Evolutionary conservation across 2,113 vertebrate genomes (phyloP).

Genomic region (Apodemus speciosus): DNA sequence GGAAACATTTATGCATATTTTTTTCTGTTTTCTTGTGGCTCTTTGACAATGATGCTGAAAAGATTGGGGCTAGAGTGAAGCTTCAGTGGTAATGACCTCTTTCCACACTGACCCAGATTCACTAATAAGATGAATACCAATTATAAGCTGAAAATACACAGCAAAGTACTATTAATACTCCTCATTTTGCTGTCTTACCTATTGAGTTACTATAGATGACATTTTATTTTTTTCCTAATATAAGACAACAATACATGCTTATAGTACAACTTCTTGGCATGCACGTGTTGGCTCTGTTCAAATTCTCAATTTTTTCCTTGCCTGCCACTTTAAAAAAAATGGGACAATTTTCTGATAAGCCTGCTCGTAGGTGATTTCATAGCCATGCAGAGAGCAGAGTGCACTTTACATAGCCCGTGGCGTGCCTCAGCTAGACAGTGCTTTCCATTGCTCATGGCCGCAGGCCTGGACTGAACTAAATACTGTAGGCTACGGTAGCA

Average conservation of each 20-base stretch:
- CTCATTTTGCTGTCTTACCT: not conserved
- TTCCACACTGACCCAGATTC: not conserved
- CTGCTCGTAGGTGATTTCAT: not conserved
- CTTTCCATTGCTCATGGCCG: not conserved
- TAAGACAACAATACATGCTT: not conserved
- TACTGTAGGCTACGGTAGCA: not conserved
- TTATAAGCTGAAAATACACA: not conserved
- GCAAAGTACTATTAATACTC: not conserved
- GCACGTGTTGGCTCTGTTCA: not conserved
- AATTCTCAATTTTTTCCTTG: not conserved
- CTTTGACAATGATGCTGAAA: not conserved
- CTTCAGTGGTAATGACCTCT: not conserved
- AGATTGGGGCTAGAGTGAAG: not conserved
- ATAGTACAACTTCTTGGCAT: not conserved
- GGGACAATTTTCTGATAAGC: not conserved
- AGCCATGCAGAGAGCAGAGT: not conserved
- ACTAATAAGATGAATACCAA: not conserved
- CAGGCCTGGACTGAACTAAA: not conserved
- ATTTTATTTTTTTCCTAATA: constrained; percentile 20
- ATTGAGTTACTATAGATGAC: not conserved
- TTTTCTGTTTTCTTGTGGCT: not conserved
- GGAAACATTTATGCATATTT: not conserved
- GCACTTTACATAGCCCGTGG: not conserved
- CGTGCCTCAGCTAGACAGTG: not conserved
- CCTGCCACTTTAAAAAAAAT: not conserved